Conservation (phyloP, 2,113 vertebrate species). For the Scatophagus argus region DNA sequence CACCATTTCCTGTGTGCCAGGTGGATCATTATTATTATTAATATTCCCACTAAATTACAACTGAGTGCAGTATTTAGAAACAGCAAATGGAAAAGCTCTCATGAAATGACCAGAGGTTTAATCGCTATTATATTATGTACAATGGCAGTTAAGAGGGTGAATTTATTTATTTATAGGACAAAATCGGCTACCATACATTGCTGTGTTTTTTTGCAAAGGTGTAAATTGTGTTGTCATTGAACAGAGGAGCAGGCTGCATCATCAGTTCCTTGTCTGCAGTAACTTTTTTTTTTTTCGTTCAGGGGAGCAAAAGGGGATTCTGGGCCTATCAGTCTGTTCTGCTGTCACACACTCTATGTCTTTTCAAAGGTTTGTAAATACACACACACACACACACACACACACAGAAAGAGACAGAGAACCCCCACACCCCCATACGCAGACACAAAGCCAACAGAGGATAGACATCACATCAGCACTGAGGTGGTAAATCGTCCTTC, state of each 20-base stretch:
- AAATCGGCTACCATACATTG: conserved; percentile 34
- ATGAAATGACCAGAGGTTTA: conserved; percentile 46
- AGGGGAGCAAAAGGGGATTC: conserved; percentile 31
- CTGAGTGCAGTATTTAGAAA: conserved; percentile 12
- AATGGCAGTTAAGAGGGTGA: conserved; percentile 16
- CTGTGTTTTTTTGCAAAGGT: conserved; percentile 35
- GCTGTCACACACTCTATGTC: conserved; percentile 49
- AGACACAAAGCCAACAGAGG: conserved; percentile 64
- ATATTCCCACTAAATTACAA: conserved; percentile 27
- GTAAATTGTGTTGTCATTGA: conserved; percentile 55
- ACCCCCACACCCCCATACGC: conserved; percentile 16
- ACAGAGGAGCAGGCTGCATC: conserved; percentile 23
- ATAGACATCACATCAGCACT: conserved; percentile 76
- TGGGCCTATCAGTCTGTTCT: conserved; percentile 50
- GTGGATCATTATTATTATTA: too few relatives aligned
- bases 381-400: conserved; percentile 16
- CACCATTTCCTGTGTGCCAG: background rate
- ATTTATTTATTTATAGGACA: conserved; percentile 41
- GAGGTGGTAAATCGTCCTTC: conserved; percentile 82
- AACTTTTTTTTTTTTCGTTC: background rate
- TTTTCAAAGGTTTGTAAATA: conserved; percentile 40
- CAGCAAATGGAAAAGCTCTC: conserved; percentile 56
- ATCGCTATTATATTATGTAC: conserved; percentile 24
- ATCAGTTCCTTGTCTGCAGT: conserved; percentile 40
- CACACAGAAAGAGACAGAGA: conserved; percentile 1